Evolutionary conservation across 1,140 invertebrate species (phyloP), one percentile per base, ranked within the genome.

Genomic region (Batillaria attramentaria): DNA sequence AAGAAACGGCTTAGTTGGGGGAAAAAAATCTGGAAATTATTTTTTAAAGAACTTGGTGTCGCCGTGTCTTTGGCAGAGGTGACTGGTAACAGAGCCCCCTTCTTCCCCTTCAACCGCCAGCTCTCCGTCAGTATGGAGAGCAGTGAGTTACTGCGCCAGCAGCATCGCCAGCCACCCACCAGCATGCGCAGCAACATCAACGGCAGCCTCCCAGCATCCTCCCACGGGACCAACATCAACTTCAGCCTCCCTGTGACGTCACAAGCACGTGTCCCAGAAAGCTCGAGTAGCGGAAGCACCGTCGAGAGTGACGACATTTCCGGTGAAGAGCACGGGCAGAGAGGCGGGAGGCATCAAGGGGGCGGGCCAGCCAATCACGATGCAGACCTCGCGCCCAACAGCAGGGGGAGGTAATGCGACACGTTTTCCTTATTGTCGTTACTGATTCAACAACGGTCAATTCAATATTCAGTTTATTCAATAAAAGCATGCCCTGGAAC

Each of bases 251-350:
- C n/a, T 8, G 57, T 62, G 57, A 62, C 57, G 8, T 62, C 57
- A 62, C n/a, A n/a, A n/a, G 13, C 39, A 24, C 39, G 68, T 41
- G 24, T 70, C 35, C 33, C 28, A 16, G 62, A 54, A n/a, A 75
- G 77, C 54, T 79, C 76, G 0, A 84, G 82, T 54, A 85, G 84
- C 66, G 83, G 77, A 24, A 84, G 84, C 42, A 80, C 80, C 0
- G 83, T 50, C 5, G 81, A 81, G n/a, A 85, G 85, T 72, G 85
- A 88, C 69, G 85, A 88, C 33, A 69, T 84, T 20, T 83, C 81
- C 41, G 79, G 78, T 41, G 68, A 81, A 10, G 81, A 83, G 20
- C 35, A 33, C 24, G 28, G 72, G 31, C 60, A 72, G 0, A 46
- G 65, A 6, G 68, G 68, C n/a, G n/a, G n/a, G n/a, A n/a, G n/a